Conservation (phyloP, 2,888 invertebrate genomes). For the Lithophane ornitopus region DNA sequence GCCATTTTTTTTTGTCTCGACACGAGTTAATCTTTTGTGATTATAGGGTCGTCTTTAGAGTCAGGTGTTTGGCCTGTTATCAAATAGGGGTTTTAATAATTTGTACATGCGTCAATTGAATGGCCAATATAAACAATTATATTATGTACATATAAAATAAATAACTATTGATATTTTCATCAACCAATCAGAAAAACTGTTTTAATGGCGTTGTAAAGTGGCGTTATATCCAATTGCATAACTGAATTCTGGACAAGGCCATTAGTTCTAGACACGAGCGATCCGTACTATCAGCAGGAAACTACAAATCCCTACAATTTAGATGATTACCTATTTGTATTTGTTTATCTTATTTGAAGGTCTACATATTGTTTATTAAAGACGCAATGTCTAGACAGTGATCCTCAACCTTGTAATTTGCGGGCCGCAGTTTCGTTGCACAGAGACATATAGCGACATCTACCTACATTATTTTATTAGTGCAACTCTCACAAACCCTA, state of each 20-base stretch:
- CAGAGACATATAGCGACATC: neutral
- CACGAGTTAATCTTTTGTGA: slow-evolving; percentile 14
- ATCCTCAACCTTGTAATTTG: neutral
- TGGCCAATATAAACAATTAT: slow-evolving; percentile 11
- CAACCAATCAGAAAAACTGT: neutral
- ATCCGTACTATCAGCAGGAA: slow-evolving; percentile 38
- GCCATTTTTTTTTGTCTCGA: slow-evolving; percentile 32
- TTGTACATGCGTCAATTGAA: slow-evolving; percentile 9
- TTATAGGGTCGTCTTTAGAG: slow-evolving; percentile 39
- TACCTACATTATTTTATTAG: neutral
- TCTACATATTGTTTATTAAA: slow-evolving; percentile 1
- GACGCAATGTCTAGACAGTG: slow-evolving; percentile 30
- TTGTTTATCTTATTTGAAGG: slow-evolving; percentile 25
- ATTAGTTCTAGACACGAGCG: slow-evolving; percentile 23
- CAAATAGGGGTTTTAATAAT: slow-evolving; percentile 26
- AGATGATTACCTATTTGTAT: slow-evolving; percentile 22
- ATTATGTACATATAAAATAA: neutral
- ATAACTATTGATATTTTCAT: neutral
- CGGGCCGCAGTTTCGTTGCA: neutral
- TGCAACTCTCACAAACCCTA: neutral
- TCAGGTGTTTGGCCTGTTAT: slow-evolving; percentile 48
- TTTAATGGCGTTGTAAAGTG: neutral
- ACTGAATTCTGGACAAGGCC: slow-evolving; percentile 24
- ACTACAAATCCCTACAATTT: slow-evolving; percentile 34
- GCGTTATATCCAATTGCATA: slow-evolving; percentile 11